Evolutionary conservation across 2,797 vertebrate species (phyloP).

Genomic region (Bradypus variegatus): DNA sequence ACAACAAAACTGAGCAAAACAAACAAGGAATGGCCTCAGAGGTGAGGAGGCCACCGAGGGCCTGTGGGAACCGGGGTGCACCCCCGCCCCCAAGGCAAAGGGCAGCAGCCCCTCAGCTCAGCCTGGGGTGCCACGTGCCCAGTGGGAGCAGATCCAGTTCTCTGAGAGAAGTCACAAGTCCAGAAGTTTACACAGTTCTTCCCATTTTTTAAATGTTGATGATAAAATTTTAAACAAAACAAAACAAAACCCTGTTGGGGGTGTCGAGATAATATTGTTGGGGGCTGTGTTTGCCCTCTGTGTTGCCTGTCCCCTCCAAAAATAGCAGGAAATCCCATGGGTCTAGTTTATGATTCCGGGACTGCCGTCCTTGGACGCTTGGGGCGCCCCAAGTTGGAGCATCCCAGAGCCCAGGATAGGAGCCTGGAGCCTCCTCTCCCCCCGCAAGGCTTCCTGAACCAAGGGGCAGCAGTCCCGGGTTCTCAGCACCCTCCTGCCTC

Average conservation of each 20-base stretch:
- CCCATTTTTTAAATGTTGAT: neutral
- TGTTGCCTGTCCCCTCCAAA: neutral
- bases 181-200: neutral
- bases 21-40: neutral
- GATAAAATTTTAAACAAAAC: neutral
- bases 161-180: too few relatives aligned
- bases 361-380: neutral
- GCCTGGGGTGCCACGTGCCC: neutral
- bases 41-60: rapidly evolving
- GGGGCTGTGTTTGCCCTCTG: neutral
- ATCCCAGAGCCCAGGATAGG: neutral
- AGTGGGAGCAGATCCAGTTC: neutral
- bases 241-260: neutral
- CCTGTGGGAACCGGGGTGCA: neutral
- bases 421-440: neutral
- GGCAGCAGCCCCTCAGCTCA: neutral
- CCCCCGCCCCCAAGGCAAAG: too few relatives aligned
- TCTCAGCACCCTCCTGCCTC: neutral
- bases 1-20: neutral
- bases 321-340: neutral
- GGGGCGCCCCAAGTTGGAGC: neutral
- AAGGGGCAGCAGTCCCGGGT: neutral
- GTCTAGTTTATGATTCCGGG: too few relatives aligned
- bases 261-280: neutral
- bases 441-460: neutral